Conservation (phyloP, 2,113 vertebrate genomes). For the Macquaria ambigua region DNA sequence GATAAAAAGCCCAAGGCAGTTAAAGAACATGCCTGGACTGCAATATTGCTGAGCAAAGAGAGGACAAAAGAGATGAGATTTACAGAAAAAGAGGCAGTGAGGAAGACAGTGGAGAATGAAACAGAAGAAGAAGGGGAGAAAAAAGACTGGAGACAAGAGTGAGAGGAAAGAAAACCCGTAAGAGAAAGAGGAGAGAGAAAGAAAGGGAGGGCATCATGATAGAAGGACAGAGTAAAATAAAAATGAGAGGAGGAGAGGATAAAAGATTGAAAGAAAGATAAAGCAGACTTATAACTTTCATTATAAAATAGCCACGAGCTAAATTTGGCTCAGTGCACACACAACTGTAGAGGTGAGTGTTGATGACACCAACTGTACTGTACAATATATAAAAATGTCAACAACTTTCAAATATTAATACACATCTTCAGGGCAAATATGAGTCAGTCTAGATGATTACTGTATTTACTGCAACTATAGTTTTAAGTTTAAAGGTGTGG, state of each 20-base stretch:
- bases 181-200: background rate
- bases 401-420: slow-evolving; percentile 15
- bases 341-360: slow-evolving; percentile 1
- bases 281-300: slow-evolving; percentile 31
- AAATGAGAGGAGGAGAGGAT: background rate
- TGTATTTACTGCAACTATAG: background rate
- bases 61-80: slow-evolving; percentile 40
- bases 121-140: background rate
- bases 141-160: background rate
- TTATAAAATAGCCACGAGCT: slow-evolving; percentile 35
- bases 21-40: slow-evolving; percentile 28
- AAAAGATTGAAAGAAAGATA: background rate
- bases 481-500: background rate
- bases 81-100: background rate
- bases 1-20: slow-evolving; percentile 30
- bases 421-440: slow-evolving; percentile 3
- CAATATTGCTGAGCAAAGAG: slow-evolving; percentile 32
- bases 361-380: background rate
- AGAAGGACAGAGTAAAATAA: background rate
- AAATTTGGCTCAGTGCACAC: slow-evolving; percentile 9
- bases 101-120: slow-evolving; percentile 19
- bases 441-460: background rate
- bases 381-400: background rate
- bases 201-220: background rate
- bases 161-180: background rate